These are phyloP conservation scores for Pinctada fucata DNA, from an alignment of 2,888 invertebrate genomes.

Conservation along the genomic window DNA sequence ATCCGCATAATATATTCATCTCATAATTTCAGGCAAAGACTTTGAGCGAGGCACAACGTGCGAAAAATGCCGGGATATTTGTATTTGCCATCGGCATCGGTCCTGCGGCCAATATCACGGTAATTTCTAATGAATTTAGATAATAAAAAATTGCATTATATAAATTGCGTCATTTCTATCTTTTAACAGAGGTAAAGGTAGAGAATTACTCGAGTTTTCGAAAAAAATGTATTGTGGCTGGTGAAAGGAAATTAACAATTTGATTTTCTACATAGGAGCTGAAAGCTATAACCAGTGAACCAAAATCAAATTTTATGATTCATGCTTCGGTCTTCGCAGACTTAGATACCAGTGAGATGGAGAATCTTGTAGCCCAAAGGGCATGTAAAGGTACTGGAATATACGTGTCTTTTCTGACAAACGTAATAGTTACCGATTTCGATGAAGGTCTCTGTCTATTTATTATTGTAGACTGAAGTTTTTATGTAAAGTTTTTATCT, in stretches of 20 bases:
- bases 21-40: constrained; percentile 18
- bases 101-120: not conserved
- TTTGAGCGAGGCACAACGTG: constrained; percentile 11
- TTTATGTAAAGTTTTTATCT: no score
- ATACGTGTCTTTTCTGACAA: no score
- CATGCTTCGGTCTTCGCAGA: not conserved
- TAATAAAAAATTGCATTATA: no score
- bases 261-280: constrained; percentile 24
- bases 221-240: no score
- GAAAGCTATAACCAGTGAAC: constrained; percentile 31
- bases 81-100: constrained; percentile 41
- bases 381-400: constrained; percentile 36
- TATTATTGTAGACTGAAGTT: no score
- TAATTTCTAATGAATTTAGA: no score
- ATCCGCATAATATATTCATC: no score
- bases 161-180: no score
- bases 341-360: constrained; percentile 20
- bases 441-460: no score
- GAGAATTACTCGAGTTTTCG: no score
- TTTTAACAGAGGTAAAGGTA: no score
- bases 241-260: not conserved
- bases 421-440: no score
- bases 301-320: constrained; percentile 17
- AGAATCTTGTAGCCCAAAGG: constrained; percentile 16
- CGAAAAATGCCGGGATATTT: constrained; percentile 13